Percentiles rank a stretch among this genome's conserved stretches.
phyloP scores from a whole-genome alignment of 2,113 vertebrate species.

The Embiotoca jacksoni region DNA sequence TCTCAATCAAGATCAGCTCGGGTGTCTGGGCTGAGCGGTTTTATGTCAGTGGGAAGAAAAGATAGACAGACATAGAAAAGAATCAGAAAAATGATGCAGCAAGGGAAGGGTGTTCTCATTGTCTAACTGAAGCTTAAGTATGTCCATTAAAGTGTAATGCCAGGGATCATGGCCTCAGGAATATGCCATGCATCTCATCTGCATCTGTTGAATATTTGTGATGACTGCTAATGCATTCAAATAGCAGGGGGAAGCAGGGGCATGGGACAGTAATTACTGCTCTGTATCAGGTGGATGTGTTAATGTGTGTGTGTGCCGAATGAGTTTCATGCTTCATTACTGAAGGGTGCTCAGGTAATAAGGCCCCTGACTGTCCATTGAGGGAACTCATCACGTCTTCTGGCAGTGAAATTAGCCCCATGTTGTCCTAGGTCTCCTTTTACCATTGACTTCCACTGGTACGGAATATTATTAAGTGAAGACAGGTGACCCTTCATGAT shows the following conservation, averaged over 20 bases:
- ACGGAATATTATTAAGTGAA: slow-evolving; percentile 41
- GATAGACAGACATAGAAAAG: background rate
- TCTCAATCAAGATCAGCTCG: slow-evolving; percentile 65
- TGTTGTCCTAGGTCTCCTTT: slow-evolving; percentile 42
- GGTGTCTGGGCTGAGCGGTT: slow-evolving; percentile 36
- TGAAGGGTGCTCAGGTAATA: slow-evolving; percentile 59
- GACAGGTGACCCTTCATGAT: slow-evolving; percentile 47
- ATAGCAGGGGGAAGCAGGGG: slow-evolving; percentile 58
- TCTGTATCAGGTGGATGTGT: slow-evolving; percentile 35
- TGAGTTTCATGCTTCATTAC: slow-evolving; percentile 73
- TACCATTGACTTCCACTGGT: slow-evolving; percentile 46
- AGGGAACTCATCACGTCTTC: slow-evolving; percentile 61
- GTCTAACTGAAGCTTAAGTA: slow-evolving; percentile 64
- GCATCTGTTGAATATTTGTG: slow-evolving; percentile 67
- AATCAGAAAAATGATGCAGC: background rate
- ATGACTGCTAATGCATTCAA: slow-evolving; percentile 71
- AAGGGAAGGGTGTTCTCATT: slow-evolving; percentile 32
- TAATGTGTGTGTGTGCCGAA: slow-evolving; percentile 33
- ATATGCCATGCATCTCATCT: slow-evolving; percentile 60
- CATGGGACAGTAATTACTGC: slow-evolving; percentile 64
- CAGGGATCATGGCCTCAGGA: slow-evolving; percentile 47
- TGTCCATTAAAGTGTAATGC: slow-evolving; percentile 65
- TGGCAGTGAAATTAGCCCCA: slow-evolving; percentile 57
- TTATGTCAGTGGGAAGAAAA: slow-evolving; percentile 33
- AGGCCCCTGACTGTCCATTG: slow-evolving; percentile 57